phyloP scores from a whole-genome alignment of 1,140 invertebrate species.

The Lordiphosa collinella region DNA sequence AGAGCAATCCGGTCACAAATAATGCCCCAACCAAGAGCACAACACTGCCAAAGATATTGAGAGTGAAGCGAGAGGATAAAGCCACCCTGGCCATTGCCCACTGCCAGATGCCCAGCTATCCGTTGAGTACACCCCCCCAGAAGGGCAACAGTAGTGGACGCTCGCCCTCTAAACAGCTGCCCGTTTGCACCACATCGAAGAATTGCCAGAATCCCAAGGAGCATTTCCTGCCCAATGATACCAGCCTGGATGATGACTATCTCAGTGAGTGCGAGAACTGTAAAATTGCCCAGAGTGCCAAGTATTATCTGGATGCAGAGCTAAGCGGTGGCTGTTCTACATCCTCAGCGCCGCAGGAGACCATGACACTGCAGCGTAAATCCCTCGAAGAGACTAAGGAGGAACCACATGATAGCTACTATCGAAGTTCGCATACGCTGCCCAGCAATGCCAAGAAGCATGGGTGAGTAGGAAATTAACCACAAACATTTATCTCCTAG shows the following conservation, averaged over 20 bases:
- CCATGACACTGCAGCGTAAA: slow-evolving; percentile 86
- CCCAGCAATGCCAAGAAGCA: slow-evolving; percentile 84
- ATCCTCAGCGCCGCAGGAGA: slow-evolving; percentile 83
- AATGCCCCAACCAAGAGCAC: slow-evolving; percentile 26
- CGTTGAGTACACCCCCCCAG: slow-evolving; percentile 26
- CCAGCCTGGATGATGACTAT: slow-evolving; percentile 86
- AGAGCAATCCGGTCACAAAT: neutral
- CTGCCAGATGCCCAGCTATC: slow-evolving; percentile 73
- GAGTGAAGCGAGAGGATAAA: slow-evolving; percentile 33
- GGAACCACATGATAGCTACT: slow-evolving; percentile 81
- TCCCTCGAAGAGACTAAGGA: slow-evolving; percentile 80
- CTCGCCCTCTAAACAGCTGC: slow-evolving; percentile 64
- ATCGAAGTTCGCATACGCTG: slow-evolving; percentile 85
- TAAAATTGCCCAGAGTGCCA: slow-evolving; percentile 85
- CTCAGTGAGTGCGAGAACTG: slow-evolving; percentile 91
- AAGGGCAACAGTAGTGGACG: slow-evolving; percentile 9
- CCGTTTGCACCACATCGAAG: slow-evolving; percentile 78
- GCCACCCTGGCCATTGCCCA: slow-evolving; percentile 43
- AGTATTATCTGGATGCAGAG: slow-evolving; percentile 84
- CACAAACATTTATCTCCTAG: too few relatives aligned
- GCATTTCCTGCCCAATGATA: slow-evolving; percentile 79
- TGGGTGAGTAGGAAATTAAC: slow-evolving; percentile 79
- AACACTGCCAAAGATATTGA: slow-evolving; percentile 50
- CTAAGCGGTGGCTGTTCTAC: slow-evolving; percentile 76
- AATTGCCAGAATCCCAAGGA: slow-evolving; percentile 78